Evolutionary conservation across 2,888 invertebrate species (phyloP), one percentile per base, ranked within the genome.

Genomic region (Drosophila anomalata): DNA sequence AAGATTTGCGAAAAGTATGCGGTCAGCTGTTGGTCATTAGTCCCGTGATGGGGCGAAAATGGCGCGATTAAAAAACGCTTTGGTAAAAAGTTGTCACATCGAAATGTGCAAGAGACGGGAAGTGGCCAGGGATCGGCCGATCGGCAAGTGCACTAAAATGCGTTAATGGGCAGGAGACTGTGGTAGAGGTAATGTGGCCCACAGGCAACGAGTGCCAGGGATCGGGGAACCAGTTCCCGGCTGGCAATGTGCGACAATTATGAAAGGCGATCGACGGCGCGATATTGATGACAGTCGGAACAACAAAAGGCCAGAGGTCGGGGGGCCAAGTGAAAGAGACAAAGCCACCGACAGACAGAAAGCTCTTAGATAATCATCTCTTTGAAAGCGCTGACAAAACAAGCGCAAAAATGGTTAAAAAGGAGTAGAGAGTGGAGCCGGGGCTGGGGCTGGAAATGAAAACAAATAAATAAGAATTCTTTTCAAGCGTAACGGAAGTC

Each of bases 401-500:
- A 62, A 71, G 58, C 67, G 67, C 67, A 66, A 66, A 67, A 67
- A 67, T 59, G 51, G 33, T 24, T 41, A 57, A 36, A 42, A 8
- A 26, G 24, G 36, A 36, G n/a, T 36, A 36, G 36, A n/a, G 14
- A n/a, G 36, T 24, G 4, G 22, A 24, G 5, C 22, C 22, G 22
- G 22, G 22, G 4, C n/a, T 14, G 6, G 31, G 54, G 20, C 24
- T 50, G 72, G 66, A 66, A 75, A 71, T 72, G 77, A 78, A 80
- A 63, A 61, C 62, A 76, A 73, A 76, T 75, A 70, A 59, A 68
- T 62, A 74, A 73, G 54, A 72, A 73, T 85, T 83, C 76, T 74
- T 88, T 83, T 86, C 68, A 79, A 83, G 56, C 88, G 67, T 76
- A 88, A 84, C 83, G 83, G 83, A 84, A 88, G 83, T 84, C 58